These are phyloP conservation scores for Drepana falcataria DNA, from an alignment of 2,888 invertebrate species.

Conservation along the genomic window DNA sequence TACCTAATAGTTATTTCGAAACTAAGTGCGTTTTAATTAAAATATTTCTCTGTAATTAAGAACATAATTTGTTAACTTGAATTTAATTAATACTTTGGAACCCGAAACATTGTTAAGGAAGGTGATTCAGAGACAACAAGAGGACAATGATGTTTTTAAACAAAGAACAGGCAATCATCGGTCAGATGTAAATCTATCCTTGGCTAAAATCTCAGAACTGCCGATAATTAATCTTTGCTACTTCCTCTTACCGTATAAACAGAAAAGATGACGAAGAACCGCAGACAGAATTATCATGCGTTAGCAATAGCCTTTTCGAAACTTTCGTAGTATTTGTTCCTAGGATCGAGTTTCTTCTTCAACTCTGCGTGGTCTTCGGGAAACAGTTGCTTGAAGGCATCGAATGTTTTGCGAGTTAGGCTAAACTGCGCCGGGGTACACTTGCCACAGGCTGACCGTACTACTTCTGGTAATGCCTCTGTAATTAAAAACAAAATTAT, in stretches of 20 bases:
- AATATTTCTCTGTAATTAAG: too few relatives aligned
- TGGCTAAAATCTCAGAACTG: neutral
- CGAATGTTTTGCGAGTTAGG: conserved; percentile 78
- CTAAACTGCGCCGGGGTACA: conserved; percentile 65
- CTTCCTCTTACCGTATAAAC: conserved; percentile 15
- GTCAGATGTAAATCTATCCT: conserved; percentile 12
- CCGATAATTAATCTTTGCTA: neutral
- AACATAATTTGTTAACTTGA: too few relatives aligned
- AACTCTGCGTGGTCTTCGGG: conserved; percentile 80
- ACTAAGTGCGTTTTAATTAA: too few relatives aligned
- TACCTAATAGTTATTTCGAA: too few relatives aligned
- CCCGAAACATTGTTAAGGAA: neutral
- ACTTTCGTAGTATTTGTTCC: conserved; percentile 64
- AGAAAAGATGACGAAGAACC: conserved; percentile 8
- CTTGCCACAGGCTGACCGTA: conserved; percentile 46
- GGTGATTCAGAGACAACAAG: conserved; percentile 2
- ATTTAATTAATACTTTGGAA: neutral
- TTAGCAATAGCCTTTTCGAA: conserved; percentile 60
- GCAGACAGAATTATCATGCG: conserved; percentile 20
- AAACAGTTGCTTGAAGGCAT: conserved; percentile 80
- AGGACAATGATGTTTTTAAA: conserved; percentile 12
- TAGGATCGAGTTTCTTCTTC: conserved; percentile 82
- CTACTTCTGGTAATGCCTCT: conserved; percentile 49
- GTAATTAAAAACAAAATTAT: conserved; percentile 13
- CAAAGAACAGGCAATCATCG: conserved; percentile 16